Percentiles rank a stretch among this genome's conserved stretches.
phyloP scores from a whole-genome alignment of 2,113 vertebrate species.

The Uria lomvia region DNA sequence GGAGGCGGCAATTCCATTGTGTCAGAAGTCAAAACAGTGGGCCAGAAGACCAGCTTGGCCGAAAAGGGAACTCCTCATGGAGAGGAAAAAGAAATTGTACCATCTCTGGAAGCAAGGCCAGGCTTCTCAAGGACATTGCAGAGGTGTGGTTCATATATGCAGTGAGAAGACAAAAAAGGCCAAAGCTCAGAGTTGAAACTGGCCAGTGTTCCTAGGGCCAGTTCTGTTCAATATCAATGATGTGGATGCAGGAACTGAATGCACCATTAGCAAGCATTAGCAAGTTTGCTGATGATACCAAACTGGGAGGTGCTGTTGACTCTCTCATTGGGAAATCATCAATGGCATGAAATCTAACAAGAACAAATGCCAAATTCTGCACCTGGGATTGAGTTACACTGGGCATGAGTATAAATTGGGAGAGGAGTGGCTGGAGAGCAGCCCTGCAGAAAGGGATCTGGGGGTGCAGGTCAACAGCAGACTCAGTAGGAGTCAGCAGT shows the following conservation, averaged over 20 bases:
- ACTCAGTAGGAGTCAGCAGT: background rate
- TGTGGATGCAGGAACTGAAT: background rate
- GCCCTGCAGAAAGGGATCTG: background rate
- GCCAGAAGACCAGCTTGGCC: background rate
- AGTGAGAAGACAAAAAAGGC: background rate
- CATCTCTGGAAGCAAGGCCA: background rate
- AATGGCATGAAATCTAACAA: background rate
- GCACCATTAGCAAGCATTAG: background rate
- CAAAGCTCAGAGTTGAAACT: background rate
- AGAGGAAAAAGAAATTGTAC: background rate
- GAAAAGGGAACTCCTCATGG: background rate
- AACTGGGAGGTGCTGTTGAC: background rate
- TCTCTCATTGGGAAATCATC: background rate
- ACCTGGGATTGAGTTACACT: background rate
- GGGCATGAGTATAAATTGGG: background rate
- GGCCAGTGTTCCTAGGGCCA: background rate
- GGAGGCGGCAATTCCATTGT: background rate
- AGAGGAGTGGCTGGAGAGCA: background rate
- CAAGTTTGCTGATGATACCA: background rate
- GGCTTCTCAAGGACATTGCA: background rate
- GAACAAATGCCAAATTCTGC: background rate
- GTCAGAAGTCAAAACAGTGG: background rate
- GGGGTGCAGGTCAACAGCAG: background rate
- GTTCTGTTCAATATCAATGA: background rate
- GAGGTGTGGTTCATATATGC: background rate